A percentile compares a stretch with the other conserved stretches of the same genome.
phyloP scores from a whole-genome alignment of 1,140 invertebrate species.

The Drosophila eugracilis region DNA sequence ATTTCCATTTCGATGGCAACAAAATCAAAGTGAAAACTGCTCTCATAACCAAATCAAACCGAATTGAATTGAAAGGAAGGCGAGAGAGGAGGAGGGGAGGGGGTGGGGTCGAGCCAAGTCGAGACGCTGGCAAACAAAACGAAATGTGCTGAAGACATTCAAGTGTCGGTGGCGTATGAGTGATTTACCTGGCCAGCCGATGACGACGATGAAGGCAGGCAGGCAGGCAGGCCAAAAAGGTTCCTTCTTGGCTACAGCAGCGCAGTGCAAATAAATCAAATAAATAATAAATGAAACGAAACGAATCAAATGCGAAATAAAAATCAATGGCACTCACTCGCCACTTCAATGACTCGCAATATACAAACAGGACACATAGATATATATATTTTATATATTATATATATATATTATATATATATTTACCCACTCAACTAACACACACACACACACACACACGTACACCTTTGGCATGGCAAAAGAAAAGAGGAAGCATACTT shows the following conservation, averaged over 20 bases:
- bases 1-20: conserved; percentile 36
- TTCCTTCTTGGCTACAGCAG: conserved; percentile 40
- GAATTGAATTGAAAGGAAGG: conserved; percentile 9
- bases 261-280: conserved; percentile 79
- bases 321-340: conserved; percentile 80
- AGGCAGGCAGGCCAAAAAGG: conserved; percentile 33
- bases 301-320: conserved; percentile 80
- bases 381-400: conserved; percentile 1
- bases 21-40: conserved; percentile 48
- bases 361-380: conserved; percentile 50
- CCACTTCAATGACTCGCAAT: conserved; percentile 77
- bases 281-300: conserved; percentile 83
- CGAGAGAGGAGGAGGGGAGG: too few species aligned
- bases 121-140: conserved; percentile 28
- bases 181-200: conserved; percentile 52
- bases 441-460: background rate
- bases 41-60: conserved; percentile 37
- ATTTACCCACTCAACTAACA: background rate
- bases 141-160: conserved; percentile 50
- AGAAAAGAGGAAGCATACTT: too few species aligned
- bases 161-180: conserved; percentile 69
- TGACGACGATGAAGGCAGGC: too few species aligned
- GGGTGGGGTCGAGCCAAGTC: too few species aligned
- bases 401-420: background rate
- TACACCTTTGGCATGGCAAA: too few species aligned